phyloP scores from a whole-genome alignment of 2,797 vertebrate genomes.

The Tinamus major region DNA sequence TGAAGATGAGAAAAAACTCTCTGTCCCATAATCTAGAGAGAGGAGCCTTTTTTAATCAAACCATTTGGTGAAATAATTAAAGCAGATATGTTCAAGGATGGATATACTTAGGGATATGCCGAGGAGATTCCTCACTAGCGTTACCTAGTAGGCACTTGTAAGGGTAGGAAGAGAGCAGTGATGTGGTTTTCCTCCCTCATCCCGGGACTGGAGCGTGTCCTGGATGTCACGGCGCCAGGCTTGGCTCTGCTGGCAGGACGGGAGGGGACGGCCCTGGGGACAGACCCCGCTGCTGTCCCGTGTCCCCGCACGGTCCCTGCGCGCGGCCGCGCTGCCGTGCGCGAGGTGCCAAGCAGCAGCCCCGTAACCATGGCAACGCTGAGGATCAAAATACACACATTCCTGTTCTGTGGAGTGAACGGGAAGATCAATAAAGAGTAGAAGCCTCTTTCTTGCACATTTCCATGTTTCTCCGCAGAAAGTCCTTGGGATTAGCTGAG shows the following conservation, averaged over 20 bases:
- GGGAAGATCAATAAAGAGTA: conserved; percentile 29
- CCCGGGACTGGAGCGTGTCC: not conserved
- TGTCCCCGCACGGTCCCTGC: not conserved
- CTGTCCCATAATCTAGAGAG: not conserved
- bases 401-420: conserved; percentile 49
- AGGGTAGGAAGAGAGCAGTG: not conserved
- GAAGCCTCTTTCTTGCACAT: conserved; percentile 13
- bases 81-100: not conserved
- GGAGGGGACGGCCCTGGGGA: no score
- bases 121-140: not conserved
- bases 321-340: rapidly evolving
- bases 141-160: not conserved
- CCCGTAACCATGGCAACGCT: conserved; percentile 59
- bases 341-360: conserved; percentile 17
- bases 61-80: not conserved
- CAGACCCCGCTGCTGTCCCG: not conserved
- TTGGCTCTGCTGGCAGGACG: no score
- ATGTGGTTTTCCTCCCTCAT: not conserved
- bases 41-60: not conserved
- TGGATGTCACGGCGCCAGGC: not conserved
- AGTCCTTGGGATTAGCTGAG: conserved; percentile 22
- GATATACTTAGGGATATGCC: not conserved
- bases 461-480: not conserved
- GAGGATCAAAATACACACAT: conserved; percentile 42
- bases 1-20: not conserved